phyloP scores from a whole-genome alignment of 2,888 invertebrate genomes.

The Drosophila austrosaltans region DNA sequence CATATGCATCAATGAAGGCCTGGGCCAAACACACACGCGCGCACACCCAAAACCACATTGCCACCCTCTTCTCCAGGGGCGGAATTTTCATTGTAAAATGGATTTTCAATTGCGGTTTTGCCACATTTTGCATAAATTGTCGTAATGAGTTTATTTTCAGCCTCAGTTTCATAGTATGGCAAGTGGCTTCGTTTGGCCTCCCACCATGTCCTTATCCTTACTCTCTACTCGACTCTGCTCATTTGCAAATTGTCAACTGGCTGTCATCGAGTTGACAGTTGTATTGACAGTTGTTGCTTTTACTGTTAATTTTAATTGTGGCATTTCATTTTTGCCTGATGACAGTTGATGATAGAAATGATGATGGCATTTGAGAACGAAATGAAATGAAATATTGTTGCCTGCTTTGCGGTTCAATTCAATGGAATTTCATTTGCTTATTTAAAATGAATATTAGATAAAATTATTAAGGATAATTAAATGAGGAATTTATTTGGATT shows the following conservation, averaged over 20 bases:
- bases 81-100: conserved; percentile 80
- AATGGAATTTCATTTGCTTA: conserved; percentile 28
- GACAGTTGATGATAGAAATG: conserved; percentile 30
- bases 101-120: conserved; percentile 82
- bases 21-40: conserved; percentile 49
- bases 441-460: not conserved
- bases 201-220: conserved; percentile 4
- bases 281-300: conserved; percentile 69
- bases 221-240: conserved; percentile 30
- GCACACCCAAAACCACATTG: conserved; percentile 27
- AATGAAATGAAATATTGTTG: conserved; percentile 38
- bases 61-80: conserved; percentile 15
- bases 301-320: conserved; percentile 68
- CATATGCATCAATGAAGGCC: conserved; percentile 80
- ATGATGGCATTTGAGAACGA: conserved; percentile 24
- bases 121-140: conserved; percentile 81
- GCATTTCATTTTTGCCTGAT: conserved; percentile 37
- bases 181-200: conserved; percentile 65
- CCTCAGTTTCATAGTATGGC: conserved; percentile 13
- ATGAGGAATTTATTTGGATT: too few species aligned
- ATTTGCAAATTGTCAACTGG: conserved; percentile 71
- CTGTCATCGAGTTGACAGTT: conserved; percentile 64
- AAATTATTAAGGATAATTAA: not conserved
- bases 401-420: conserved; percentile 30
- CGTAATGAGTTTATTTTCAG: conserved; percentile 78